Base-by-base conservation (phyloP, 2,888 invertebrate species). In the Trichogramma evanescens region DNA sequence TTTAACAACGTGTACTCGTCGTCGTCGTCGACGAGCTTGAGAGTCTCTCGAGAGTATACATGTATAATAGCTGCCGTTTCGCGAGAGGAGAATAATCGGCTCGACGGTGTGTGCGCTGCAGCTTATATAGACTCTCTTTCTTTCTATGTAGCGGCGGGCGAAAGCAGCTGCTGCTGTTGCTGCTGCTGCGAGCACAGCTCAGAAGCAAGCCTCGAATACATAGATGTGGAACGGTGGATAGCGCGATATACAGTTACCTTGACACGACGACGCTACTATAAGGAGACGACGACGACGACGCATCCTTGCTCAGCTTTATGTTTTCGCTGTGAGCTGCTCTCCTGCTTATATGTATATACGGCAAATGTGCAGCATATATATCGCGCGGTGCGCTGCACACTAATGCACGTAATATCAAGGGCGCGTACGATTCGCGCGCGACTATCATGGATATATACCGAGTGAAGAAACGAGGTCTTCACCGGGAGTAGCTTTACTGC, bases 211-310 rank as follows among this genome's bases (percentile, higher is more conserved):
- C 46, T n/a, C 46, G 38, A 41, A 51, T 42, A 62, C 66, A 62
- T 62, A 66, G 68, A 70, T 68, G 68, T 68, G 67, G 71, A 71
- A 71, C 70, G 65, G 54, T 65, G 63, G 63, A 64, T 67, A 67
- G 68, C 66, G 66, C 61, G 67, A 63, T 69, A 66, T 72, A 72
- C 72, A 71, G 72, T 72, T 72, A 72, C 69, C 67, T 68, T 69
- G 67, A 67, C 70, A 70, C 66, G 60, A 39, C 54, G 26, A 26
- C 26, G 26, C 26, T 53, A 26, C 26, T 26, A 1, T 26, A 26
- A 26, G 26, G 26, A 26, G 26, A 26, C 26, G 26, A 26, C 46
- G 43, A 52, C 63, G 58, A 61, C 62, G 64, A 65, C 65, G 67
- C 66, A 72, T 72, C 72, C 69, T 70, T 52, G 62, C 59, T 39